A percentile compares a stretch with the other conserved stretches of the same genome.
Conservation (phyloP, 2,888 invertebrate genomes). For the Neoaliturus tenellus region DNA sequence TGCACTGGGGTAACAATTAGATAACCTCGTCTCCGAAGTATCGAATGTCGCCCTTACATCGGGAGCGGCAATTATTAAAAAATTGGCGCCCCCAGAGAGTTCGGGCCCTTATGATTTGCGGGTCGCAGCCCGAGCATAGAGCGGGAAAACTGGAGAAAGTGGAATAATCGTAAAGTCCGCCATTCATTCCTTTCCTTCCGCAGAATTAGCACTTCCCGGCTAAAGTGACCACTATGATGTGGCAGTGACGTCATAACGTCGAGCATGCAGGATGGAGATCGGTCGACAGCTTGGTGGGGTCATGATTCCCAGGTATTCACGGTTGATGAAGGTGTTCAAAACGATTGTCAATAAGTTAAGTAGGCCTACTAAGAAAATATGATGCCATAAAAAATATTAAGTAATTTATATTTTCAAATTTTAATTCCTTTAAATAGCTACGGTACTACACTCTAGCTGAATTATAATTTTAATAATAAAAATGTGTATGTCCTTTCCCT, state of each 20-base stretch:
- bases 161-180: slow-evolving; percentile 8
- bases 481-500: too few species aligned
- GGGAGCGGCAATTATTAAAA: slow-evolving; percentile 55
- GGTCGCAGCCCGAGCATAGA: slow-evolving; percentile 2
- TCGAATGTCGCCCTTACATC: background rate
- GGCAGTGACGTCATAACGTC: background rate
- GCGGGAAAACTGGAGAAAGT: slow-evolving; percentile 55
- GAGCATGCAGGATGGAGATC: background rate
- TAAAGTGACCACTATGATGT: too few species aligned
- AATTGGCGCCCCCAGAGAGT: slow-evolving; percentile 51
- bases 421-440: too few species aligned
- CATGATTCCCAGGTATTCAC: too few species aligned
- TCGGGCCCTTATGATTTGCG: slow-evolving; percentile 51
- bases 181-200: background rate
- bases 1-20: slow-evolving; percentile 32
- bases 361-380: too few species aligned
- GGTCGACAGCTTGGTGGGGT: too few species aligned
- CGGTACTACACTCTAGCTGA: too few species aligned
- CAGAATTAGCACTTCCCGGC: background rate
- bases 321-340: too few species aligned
- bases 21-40: background rate
- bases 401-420: too few species aligned
- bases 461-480: too few species aligned
- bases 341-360: too few species aligned
- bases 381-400: too few species aligned